These are phyloP conservation scores for Dermatemys mawii DNA, from an alignment of 2,113 vertebrate species.

Conservation along the genomic window DNA sequence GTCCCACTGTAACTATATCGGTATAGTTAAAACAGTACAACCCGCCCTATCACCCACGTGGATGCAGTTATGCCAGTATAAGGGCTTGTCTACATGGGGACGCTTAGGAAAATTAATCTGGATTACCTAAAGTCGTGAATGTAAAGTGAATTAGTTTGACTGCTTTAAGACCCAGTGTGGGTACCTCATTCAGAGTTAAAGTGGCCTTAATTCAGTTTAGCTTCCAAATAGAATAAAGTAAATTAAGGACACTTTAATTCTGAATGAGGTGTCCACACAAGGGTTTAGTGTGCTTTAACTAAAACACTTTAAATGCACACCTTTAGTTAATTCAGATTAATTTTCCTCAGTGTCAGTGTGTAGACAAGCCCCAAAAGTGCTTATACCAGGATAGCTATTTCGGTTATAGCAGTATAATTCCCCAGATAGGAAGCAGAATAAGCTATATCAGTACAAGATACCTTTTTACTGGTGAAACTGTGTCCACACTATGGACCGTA, in stretches of 20 bases:
- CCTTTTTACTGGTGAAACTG: background rate
- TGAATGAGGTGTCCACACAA: background rate
- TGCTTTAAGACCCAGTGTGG: background rate
- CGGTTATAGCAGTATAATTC: background rate
- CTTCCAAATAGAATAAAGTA: background rate
- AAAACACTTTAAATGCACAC: background rate
- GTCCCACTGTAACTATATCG: background rate
- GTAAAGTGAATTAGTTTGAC: background rate
- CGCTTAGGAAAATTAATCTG: background rate
- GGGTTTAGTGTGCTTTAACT: background rate
- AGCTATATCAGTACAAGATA: background rate
- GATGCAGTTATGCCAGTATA: background rate
- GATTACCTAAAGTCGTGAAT: background rate
- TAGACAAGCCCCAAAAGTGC: background rate
- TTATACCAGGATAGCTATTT: background rate
- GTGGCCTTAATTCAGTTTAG: background rate
- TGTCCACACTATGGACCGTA: background rate
- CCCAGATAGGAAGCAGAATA: background rate
- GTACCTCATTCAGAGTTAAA: background rate
- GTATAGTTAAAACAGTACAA: background rate
- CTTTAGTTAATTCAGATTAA: background rate
- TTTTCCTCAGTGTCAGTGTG: too few species aligned
- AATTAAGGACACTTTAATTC: background rate
- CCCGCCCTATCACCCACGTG: background rate
- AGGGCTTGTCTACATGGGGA: background rate